Evolutionary conservation across 2,113 vertebrate species (phyloP).

Genomic region (Pogonocichla stellata): DNA sequence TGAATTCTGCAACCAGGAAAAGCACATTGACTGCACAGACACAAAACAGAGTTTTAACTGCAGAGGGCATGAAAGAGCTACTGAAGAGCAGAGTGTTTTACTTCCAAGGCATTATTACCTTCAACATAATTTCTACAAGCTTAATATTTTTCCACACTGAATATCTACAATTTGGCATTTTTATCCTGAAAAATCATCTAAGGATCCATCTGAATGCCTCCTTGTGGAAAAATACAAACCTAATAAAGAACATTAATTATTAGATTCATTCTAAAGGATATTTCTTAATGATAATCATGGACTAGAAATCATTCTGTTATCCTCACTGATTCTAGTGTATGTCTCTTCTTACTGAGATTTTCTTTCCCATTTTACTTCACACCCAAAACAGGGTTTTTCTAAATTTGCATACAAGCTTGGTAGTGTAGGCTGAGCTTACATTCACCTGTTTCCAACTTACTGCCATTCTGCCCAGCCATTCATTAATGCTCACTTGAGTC

Average conservation of each 20-base stretch:
- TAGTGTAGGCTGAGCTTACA: neutral
- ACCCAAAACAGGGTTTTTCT: neutral
- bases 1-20: neutral
- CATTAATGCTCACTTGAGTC: neutral
- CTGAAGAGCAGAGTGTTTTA: neutral
- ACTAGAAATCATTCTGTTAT: neutral
- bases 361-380: neutral
- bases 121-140: neutral
- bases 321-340: neutral
- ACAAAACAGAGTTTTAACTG: slow-evolving; percentile 22
- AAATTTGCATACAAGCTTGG: neutral
- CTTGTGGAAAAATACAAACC: neutral
- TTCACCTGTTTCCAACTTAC: neutral
- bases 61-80: slow-evolving; percentile 61
- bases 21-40: neutral
- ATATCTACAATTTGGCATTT: neutral
- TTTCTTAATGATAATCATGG: neutral
- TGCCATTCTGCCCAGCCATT: neutral
- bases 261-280: neutral
- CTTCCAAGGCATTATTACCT: neutral
- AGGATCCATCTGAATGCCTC: neutral
- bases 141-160: neutral
- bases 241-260: neutral
- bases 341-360: neutral
- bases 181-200: neutral